Percentiles rank a stretch among this genome's conserved stretches.
Evolutionary conservation across 2,888 invertebrate genomes (phyloP).

Genomic region (Tenthredo mesomela): DNA sequence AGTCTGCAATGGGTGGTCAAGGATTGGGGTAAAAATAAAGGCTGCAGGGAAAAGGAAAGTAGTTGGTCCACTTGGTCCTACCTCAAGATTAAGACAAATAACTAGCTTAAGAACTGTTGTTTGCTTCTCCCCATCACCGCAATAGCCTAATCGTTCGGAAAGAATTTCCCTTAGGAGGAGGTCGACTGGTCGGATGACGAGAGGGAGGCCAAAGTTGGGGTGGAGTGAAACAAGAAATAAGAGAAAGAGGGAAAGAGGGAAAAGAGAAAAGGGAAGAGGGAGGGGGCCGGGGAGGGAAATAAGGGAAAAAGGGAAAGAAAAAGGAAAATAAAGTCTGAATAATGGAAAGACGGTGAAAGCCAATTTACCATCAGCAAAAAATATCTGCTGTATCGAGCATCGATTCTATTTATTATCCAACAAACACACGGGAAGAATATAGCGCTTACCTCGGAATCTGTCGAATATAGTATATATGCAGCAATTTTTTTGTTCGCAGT

Average conservation of each 20-base stretch:
- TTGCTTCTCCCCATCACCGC: conserved; percentile 27
- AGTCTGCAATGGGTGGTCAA: conserved; percentile 2
- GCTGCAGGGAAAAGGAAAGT: background rate
- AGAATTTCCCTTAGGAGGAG: conserved; percentile 29
- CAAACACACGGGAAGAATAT: background rate
- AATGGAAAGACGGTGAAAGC: conserved; percentile 43
- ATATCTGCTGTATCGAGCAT: conserved; percentile 16
- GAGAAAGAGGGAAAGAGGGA: background rate
- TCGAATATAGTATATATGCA: background rate
- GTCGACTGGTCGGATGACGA: conserved; percentile 19
- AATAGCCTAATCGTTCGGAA: conserved; percentile 37
- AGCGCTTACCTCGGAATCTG: conserved; percentile 7
- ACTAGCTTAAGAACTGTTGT: conserved; percentile 43
- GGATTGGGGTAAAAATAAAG: background rate
- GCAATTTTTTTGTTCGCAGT: background rate
- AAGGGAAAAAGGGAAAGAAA: background rate
- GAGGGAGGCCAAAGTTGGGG: background rate
- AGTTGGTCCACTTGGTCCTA: conserved; percentile 43
- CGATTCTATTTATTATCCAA: conserved; percentile 27
- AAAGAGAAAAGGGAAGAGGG: background rate
- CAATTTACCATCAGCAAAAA: conserved; percentile 31
- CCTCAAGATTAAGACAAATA: conserved; percentile 44
- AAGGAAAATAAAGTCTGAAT: conserved; percentile 31
- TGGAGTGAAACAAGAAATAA: background rate
- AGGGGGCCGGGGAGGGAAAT: background rate